Evolutionary conservation across 2,113 vertebrate genomes (phyloP).

Genomic region (Myanophis thanlyinensis): DNA sequence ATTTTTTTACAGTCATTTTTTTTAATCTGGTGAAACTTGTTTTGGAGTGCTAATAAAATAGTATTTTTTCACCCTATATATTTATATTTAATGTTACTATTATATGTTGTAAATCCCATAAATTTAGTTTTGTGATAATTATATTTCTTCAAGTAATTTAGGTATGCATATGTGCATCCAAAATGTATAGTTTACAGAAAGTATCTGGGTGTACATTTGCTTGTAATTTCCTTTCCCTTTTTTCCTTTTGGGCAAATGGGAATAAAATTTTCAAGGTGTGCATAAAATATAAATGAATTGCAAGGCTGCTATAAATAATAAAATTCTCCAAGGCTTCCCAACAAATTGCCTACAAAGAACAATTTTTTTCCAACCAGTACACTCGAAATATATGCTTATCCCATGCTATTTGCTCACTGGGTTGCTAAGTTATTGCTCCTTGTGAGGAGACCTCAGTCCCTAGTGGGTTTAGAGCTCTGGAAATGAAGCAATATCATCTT

Average conservation of each 20-base stretch:
- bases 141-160: not conserved
- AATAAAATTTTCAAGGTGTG: conserved; percentile 49
- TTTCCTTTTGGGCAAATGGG: conserved; percentile 25
- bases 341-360: conserved; percentile 61
- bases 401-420: conserved; percentile 39
- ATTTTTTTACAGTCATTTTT: not conserved
- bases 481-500: not conserved
- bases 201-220: conserved; percentile 19
- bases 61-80: not conserved
- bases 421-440: conserved; percentile 8
- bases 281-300: conserved; percentile 62
- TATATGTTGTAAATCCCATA: not conserved
- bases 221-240: conserved; percentile 1
- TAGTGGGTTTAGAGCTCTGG: not conserved
- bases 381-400: conserved; percentile 47
- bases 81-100: not conserved
- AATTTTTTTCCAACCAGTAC: conserved; percentile 43
- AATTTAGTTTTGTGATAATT: not conserved
- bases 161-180: not conserved
- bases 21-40: not conserved
- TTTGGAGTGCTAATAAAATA: not conserved
- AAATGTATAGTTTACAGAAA: conserved; percentile 9
- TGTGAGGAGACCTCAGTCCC: not conserved
- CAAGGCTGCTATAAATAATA: conserved; percentile 55
- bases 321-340: conserved; percentile 56